These are phyloP conservation scores for Tympanoctomys barrerae DNA, from an alignment of 2,797 vertebrate genomes.

Conservation along the genomic window DNA sequence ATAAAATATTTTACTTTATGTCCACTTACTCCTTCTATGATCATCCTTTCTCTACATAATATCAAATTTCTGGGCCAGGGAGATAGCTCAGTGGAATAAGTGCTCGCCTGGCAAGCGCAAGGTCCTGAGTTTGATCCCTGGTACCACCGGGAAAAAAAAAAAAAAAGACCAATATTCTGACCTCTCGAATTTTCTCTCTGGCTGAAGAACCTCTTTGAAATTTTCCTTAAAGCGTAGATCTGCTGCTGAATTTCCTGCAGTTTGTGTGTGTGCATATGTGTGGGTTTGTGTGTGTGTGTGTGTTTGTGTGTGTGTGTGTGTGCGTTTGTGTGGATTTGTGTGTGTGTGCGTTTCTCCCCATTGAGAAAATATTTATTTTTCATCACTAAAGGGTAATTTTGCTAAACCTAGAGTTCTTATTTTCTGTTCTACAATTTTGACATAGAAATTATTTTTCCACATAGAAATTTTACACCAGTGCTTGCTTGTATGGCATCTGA, in stretches of 20 bases:
- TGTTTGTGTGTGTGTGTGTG: not conserved
- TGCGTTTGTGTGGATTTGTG: too few species aligned
- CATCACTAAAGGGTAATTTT: not conserved
- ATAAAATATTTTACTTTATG: not conserved
- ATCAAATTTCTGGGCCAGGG: not conserved
- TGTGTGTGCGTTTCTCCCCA: not conserved
- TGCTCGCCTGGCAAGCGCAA: too few species aligned
- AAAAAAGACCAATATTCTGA: too few species aligned
- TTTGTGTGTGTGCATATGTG: too few species aligned
- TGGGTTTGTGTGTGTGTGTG: too few species aligned
- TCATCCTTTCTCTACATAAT: not conserved
- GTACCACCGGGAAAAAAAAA: too few species aligned
- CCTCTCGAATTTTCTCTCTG: not conserved
- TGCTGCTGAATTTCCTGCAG: accelerated
- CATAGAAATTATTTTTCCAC: not conserved
- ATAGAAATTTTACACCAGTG: not conserved
- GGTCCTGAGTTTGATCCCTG: too few species aligned
- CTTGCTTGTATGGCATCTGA: not conserved
- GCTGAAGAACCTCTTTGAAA: not conserved
- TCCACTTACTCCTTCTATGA: not conserved
- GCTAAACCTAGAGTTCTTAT: not conserved
- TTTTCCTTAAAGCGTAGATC: too few species aligned
- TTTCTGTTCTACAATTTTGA: not conserved
- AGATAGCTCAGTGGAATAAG: too few species aligned
- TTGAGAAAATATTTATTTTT: not conserved